Conservation (phyloP, 92 coral and sea anemone species). For the Montipora capitata region DNA sequence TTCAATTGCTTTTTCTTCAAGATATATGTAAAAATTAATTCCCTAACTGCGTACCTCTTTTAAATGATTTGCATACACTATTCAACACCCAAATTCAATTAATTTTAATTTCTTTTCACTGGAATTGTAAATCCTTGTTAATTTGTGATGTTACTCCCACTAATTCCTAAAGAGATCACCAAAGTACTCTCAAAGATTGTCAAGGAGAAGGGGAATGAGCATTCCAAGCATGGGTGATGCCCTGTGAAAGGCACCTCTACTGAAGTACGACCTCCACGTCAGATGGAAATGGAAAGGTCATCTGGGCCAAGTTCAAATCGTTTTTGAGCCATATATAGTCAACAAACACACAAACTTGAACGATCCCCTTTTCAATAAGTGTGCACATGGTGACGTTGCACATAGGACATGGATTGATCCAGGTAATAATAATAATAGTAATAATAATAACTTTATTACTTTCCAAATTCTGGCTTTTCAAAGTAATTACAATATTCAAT, state of each 20-base stretch:
- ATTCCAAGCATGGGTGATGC: conserved; percentile 30
- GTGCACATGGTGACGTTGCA: conserved; percentile 22
- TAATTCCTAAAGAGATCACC: conserved; percentile 8
- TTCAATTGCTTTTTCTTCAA: too few species aligned
- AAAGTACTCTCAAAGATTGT: conserved; percentile 1
- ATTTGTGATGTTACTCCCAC: too few species aligned
- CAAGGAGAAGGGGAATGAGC: conserved; percentile 13
- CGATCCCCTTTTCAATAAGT: too few species aligned
- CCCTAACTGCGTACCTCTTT: too few species aligned
- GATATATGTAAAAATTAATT: too few species aligned
- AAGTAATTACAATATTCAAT: too few species aligned
- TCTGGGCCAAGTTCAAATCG: too few species aligned
- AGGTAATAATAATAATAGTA: too few species aligned
- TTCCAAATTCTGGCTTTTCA: too few species aligned
- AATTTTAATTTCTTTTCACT: neutral
- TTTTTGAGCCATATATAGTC: conserved; percentile 29
- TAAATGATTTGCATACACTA: too few species aligned
- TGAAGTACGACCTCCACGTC: conserved; percentile 32
- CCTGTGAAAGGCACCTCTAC: conserved; percentile 10
- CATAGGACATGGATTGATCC: conserved; percentile 26
- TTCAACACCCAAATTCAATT: neutral
- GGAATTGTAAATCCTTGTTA: too few species aligned
- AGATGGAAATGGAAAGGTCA: conserved; percentile 42
- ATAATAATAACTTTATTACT: too few species aligned
- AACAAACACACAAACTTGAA: conserved; percentile 25